Base-by-base conservation (phyloP, 1,140 invertebrate species). In the Nebria ingens region DNA sequence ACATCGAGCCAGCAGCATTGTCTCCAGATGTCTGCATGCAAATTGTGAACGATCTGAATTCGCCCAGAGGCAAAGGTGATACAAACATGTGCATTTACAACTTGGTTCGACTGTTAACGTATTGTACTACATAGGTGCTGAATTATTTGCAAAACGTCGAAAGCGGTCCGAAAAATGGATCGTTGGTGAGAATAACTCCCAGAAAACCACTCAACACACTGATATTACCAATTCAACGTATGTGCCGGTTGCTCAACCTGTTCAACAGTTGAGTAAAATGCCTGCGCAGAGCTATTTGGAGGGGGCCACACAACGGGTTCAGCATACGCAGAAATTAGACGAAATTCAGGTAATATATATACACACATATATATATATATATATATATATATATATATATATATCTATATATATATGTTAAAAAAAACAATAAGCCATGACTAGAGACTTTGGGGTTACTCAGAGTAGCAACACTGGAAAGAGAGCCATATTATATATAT, bases 141-240 rank as follows among this genome's bases (percentile, higher is more conserved):
- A 89, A 72, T 77, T 93, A 63, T 93, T 93, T 74, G 88, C 88
- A 17, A 91, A 91, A 68, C 79, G 90, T 49, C 84, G 87, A 66
- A 88, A 87, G 76, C 81, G 84, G 62, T 86, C 87, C 3, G 87
- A 91, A 65, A 89, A 91, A 70, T 93, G 87, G 86, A 79, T 92
- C 15, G 85, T 92, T 15, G 89, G 90, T 61, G 87, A 88, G 67
- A 80, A 72, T 61, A 86, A 69, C 64, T 62, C 58, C 3, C 56
- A 61, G 56, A 60, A 61, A 57, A 56, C 61, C 38, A 59, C 61
- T 15, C 61, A 54, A 21, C 38, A 64, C 50, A 54, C 61, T 50
- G 68, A 73, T 61, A 71, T 72, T 23, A 62, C 72, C 55, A 67
- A 70, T 58, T 64, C 68, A 60, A 64, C 66, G 61, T 61, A 67